Base-by-base conservation (phyloP, 2,888 invertebrate species). In the Lithodes maja region DNA sequence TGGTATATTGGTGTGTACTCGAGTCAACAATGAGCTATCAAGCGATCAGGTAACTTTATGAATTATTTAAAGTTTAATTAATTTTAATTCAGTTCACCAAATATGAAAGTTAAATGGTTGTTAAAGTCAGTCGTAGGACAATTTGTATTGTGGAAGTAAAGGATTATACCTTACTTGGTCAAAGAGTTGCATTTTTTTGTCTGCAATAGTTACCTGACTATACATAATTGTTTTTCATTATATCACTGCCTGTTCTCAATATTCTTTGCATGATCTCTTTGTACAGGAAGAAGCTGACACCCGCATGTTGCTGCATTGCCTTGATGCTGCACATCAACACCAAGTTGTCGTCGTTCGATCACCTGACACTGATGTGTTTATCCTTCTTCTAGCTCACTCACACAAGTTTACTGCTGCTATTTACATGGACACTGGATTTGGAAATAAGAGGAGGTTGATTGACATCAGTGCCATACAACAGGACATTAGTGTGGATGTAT, bases 361-460 rank as follows among this genome's bases (percentile, higher is more conserved):
- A 61, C 61, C 61, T 7, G 61, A 61, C 61, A 61, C 77, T 33
- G 77, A 77, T 77, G 77, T 49, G 50, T 77, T 77, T 77, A n/a
- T n/a, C 52, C 12, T 77, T 3, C 2, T 77, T 2, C 17, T 77
- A 33, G 77, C 77, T 33, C 33, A 2, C 52, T 3, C 9, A 33
- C 33, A 77, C 77, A 77, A 49, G 2, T 77, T 77, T 77, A 77
- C 12, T 77, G 49, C 50, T 33, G 33, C 17, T 2, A 15, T 77
- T 3, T 77, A 77, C 77, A 77, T 77, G 77, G 77, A 17, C 49
- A 77, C 77, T 2, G 77, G 12, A 77, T 77, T 49, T 77, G 12
- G 79, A 52, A 12, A 52, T 12, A 2, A 79, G 49, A 3, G 79
- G 49, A 79, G 79, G 79, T 52, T 79, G 52, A 52, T 79, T 17